Percentiles rank a stretch among this genome's conserved stretches.
phyloP scores from a whole-genome alignment of 2,888 invertebrate species.

The Catocala sponsa region DNA sequence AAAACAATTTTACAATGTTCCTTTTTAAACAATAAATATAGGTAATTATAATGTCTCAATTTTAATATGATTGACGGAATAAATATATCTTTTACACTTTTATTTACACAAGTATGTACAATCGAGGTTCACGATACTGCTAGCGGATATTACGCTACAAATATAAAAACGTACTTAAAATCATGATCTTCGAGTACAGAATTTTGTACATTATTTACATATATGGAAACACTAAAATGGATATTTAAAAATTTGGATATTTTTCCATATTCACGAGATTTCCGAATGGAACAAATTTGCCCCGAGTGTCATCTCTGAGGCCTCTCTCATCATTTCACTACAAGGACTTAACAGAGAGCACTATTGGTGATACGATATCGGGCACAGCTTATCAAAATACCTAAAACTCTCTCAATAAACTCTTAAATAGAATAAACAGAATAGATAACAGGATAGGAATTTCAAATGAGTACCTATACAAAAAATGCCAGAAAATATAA shows the following conservation, averaged over 20 bases:
- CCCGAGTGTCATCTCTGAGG: not conserved
- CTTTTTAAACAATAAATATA: constrained; percentile 83
- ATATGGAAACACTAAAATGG: constrained; percentile 47
- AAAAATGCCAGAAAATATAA: constrained; percentile 44
- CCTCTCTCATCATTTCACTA: too few relatives aligned
- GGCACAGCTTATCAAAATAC: constrained; percentile 6
- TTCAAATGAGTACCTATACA: constrained; percentile 34
- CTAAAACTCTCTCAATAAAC: constrained; percentile 34
- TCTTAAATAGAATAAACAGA: constrained; percentile 33
- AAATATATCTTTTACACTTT: constrained; percentile 77
- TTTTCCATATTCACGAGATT: constrained; percentile 8
- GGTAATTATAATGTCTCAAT: constrained; percentile 74
- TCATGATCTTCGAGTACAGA: constrained; percentile 58
- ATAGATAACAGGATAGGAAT: constrained; percentile 34
- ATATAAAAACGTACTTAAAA: constrained; percentile 74
- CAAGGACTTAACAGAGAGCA: too few relatives aligned
- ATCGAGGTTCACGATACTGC: constrained; percentile 57
- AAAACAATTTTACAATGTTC: constrained; percentile 84
- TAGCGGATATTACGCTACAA: constrained; percentile 66
- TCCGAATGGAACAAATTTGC: not conserved
- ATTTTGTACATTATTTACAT: constrained; percentile 83
- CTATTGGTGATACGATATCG: not conserved
- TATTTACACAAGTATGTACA: constrained; percentile 85
- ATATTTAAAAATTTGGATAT: constrained; percentile 28
- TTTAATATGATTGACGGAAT: constrained; percentile 80